Conservation (phyloP, 2,888 invertebrate genomes). For the Volucella zonaria region DNA sequence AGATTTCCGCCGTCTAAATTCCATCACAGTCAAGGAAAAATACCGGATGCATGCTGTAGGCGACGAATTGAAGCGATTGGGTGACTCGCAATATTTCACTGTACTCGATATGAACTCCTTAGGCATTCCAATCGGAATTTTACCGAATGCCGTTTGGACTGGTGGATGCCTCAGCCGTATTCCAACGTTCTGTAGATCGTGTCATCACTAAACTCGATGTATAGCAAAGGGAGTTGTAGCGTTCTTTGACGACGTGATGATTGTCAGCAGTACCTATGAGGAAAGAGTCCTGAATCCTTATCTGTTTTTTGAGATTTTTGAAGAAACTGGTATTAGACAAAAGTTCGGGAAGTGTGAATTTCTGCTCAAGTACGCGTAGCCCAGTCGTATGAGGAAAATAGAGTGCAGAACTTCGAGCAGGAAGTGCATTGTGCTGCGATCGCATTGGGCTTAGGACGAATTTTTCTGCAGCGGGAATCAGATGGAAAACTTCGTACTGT, state of each 20-base stretch:
- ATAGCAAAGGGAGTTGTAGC: no score
- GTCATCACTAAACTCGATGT: no score
- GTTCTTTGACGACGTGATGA: no score
- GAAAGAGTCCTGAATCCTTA: not conserved
- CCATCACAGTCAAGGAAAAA: not conserved
- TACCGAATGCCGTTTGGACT: not conserved
- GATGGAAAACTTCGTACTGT: not conserved
- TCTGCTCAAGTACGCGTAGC: no score
- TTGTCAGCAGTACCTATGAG: not conserved
- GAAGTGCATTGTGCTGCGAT: not conserved
- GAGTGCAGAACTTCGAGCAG: not conserved
- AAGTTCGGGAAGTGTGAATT: not conserved
- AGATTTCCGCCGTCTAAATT: not conserved
- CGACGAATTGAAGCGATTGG: not conserved
- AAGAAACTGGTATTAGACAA: not conserved
- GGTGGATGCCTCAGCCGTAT: not conserved
- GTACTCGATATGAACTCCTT: not conserved
- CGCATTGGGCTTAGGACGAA: not conserved
- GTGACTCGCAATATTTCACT: not conserved
- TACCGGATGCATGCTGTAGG: not conserved
- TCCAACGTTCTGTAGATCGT: no score
- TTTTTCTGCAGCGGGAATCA: not conserved
- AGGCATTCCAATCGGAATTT: not conserved
- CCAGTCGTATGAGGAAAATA: not conserved
- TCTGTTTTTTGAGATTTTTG: not conserved